Conservation (phyloP, 1,140 invertebrate genomes). For the Hycleus cichorii region DNA sequence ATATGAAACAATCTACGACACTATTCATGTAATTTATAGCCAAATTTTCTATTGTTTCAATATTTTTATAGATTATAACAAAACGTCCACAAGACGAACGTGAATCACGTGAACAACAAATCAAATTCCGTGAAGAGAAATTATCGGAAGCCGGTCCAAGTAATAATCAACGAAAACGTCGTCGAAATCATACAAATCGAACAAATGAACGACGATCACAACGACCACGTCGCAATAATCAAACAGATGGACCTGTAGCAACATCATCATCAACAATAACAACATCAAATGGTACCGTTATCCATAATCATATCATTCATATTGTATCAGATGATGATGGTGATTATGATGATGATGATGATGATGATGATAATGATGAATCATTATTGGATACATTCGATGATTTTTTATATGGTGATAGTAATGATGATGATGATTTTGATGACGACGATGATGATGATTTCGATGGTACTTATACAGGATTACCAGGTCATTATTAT, state of each 20-base stretch:
- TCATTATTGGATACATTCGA: background rate
- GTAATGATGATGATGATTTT: conserved; percentile 21
- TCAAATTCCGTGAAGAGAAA: background rate
- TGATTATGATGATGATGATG: conserved; percentile 8
- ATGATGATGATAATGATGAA: conserved; percentile 25
- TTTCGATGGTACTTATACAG: conserved; percentile 4
- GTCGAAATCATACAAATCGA: background rate
- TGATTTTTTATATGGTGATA: too few relatives aligned
- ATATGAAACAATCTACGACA: too few relatives aligned
- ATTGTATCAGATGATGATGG: conserved; percentile 29
- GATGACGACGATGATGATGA: conserved; percentile 26
- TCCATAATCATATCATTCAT: too few relatives aligned
- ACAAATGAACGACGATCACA: background rate
- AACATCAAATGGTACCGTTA: too few relatives aligned
- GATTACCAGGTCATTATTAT: conserved; percentile 34
- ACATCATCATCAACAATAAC: background rate
- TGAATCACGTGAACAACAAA: background rate
- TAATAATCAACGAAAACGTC: background rate
- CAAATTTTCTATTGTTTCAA: background rate
- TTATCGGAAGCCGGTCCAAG: background rate
- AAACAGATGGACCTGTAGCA: background rate
- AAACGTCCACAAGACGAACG: background rate
- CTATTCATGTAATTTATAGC: too few relatives aligned
- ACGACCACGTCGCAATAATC: background rate
- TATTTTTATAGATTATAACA: conserved; percentile 1